phyloP scores from a whole-genome alignment of 2,797 vertebrate species.

The Spheniscus humboldti region DNA sequence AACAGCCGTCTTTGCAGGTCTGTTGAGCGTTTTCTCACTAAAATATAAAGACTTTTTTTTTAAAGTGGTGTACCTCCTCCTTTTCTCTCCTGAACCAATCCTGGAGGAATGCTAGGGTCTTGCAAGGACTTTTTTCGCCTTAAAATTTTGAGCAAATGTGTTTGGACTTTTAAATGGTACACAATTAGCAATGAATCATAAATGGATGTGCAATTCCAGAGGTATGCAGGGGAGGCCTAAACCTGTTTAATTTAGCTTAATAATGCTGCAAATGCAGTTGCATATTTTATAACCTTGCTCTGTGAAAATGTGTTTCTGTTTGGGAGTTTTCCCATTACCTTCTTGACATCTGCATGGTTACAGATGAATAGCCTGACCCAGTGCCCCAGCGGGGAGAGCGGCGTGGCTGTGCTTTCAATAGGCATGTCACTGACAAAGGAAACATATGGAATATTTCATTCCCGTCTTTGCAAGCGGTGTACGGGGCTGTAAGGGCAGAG shows the following conservation, averaged over 20 bases:
- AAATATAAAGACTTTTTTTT: background rate
- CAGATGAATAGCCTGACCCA: constrained; percentile 67
- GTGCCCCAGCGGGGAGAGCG: constrained; percentile 55
- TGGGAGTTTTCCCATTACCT: constrained; percentile 62
- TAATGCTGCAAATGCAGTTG: background rate
- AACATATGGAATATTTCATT: constrained; percentile 71
- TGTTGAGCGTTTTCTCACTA: background rate
- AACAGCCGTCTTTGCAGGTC: background rate
- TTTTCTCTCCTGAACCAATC: background rate
- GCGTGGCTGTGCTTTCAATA: constrained; percentile 53
- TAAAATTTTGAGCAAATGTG: background rate
- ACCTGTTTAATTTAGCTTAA: constrained; percentile 38
- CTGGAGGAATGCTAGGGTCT: background rate
- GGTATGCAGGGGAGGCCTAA: background rate
- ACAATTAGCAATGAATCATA: constrained; percentile 20
- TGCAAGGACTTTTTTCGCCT: background rate
- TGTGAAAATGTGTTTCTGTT: constrained; percentile 26
- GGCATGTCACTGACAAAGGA: constrained; percentile 59
- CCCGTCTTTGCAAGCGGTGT: background rate
- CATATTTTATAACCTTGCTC: constrained; percentile 16
- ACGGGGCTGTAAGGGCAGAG: constrained; percentile 10
- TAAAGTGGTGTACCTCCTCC: background rate
- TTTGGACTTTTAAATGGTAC: background rate
- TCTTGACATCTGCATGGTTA: constrained; percentile 60
- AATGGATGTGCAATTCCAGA: constrained; percentile 7